Percentiles rank a stretch among this genome's conserved stretches.
Conservation (phyloP, 2,113 vertebrate species). For the Urocynchramus pylzowi region DNA sequence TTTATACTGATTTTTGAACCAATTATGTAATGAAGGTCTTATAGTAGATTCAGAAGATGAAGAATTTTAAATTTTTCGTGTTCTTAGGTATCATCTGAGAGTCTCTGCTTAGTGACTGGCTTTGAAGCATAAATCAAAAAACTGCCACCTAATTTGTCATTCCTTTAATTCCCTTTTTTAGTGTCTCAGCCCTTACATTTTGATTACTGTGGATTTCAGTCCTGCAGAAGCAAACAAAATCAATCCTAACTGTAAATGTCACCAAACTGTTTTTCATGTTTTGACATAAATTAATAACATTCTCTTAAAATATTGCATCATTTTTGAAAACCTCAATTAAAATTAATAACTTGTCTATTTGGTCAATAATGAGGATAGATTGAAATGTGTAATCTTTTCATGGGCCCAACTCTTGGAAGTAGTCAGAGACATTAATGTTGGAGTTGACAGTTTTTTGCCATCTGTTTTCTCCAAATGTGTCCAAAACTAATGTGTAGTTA, state of each 20-base stretch:
- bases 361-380: not conserved
- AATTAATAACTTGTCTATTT: not conserved
- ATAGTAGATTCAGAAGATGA: not conserved
- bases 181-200: not conserved
- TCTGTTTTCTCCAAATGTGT: not conserved
- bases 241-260: not conserved
- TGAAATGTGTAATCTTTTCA: not conserved
- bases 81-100: not conserved
- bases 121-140: not conserved
- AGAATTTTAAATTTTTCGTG: not conserved
- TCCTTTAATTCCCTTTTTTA: not conserved
- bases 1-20: not conserved
- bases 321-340: not conserved
- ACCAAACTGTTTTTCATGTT: not conserved
- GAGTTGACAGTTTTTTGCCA: not conserved
- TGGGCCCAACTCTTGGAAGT: not conserved
- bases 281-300: not conserved
- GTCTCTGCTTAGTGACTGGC: not conserved
- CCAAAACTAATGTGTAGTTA: accelerated
- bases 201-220: not conserved
- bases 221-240: not conserved
- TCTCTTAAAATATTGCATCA: not conserved
- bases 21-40: not conserved
- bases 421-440: not conserved
- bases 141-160: not conserved